Conservation (phyloP, 2,888 invertebrate species). For the Drosophila picticornis region DNA sequence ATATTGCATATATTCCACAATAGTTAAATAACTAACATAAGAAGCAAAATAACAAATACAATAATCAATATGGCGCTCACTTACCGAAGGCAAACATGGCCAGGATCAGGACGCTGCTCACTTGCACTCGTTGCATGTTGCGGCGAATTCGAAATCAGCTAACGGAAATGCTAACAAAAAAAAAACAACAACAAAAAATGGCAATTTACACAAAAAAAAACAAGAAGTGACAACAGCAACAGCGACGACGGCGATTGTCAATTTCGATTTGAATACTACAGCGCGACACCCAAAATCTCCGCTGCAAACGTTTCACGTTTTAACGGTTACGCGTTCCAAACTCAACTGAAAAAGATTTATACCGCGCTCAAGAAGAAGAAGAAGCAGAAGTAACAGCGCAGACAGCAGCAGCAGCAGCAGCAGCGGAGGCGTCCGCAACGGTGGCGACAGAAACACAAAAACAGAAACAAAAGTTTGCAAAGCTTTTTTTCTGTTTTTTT, state of each 20-base stretch:
- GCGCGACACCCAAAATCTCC: constrained; percentile 58
- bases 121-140: constrained; percentile 68
- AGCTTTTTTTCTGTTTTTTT: constrained; percentile 45
- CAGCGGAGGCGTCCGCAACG: constrained; percentile 23
- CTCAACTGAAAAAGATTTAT: constrained; percentile 81
- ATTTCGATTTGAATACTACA: constrained; percentile 47
- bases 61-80: constrained; percentile 41
- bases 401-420: constrained; percentile 12
- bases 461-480: constrained; percentile 62
- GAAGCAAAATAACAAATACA: not conserved
- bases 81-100: constrained; percentile 73
- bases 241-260: constrained; percentile 16
- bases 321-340: constrained; percentile 81
- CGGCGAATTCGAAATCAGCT: constrained; percentile 8
- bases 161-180: constrained; percentile 20
- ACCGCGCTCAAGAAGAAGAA: constrained; percentile 79
- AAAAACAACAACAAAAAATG: constrained; percentile 20
- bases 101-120: constrained; percentile 71
- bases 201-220: constrained; percentile 17
- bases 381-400: constrained; percentile 39
- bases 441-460: constrained; percentile 42
- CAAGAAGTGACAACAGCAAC: constrained; percentile 13
- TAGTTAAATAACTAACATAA: not conserved
- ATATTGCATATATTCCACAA: not conserved
- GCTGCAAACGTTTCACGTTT: constrained; percentile 69